A percentile compares a stretch with the other conserved stretches of the same genome.
phyloP scores from a whole-genome alignment of 2,888 invertebrate species.

The Metacarcinus magister region DNA sequence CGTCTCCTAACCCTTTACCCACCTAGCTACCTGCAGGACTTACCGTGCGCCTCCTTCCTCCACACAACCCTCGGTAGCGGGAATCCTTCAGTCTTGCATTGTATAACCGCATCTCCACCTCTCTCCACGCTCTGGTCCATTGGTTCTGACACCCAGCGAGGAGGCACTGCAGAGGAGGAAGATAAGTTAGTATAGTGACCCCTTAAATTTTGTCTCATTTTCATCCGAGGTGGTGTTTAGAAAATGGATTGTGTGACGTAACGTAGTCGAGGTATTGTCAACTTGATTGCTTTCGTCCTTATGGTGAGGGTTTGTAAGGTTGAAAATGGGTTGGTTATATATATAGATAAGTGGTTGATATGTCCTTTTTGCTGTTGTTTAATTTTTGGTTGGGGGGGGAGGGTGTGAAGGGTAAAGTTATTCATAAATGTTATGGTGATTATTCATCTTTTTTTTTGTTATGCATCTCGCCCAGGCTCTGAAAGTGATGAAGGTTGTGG shows the following conservation, averaged over 20 bases:
- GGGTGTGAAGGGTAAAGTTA: neutral
- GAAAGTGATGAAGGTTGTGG: neutral
- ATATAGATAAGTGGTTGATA: neutral
- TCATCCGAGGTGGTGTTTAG: neutral
- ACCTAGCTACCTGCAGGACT: neutral
- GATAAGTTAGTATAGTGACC: too few species aligned
- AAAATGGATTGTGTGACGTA: neutral
- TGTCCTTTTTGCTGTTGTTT: neutral
- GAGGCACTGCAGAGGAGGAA: conserved; percentile 72
- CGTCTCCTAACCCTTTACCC: too few species aligned
- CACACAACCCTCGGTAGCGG: conserved; percentile 76
- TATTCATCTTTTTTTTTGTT: neutral
- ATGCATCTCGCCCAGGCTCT: neutral
- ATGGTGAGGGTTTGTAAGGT: neutral
- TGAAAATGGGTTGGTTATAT: neutral
- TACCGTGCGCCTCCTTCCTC: conserved; percentile 78
- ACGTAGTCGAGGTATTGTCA: neutral
- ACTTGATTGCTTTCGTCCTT: neutral
- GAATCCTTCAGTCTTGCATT: conserved; percentile 80
- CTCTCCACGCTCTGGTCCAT: conserved; percentile 70
- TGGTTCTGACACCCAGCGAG: conserved; percentile 78
- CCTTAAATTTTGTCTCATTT: neutral
- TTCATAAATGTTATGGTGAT: neutral
- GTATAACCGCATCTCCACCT: conserved; percentile 68
- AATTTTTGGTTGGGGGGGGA: too few species aligned